phyloP scores from a whole-genome alignment of 2,888 invertebrate genomes.

The Silvanus unidentatus region DNA sequence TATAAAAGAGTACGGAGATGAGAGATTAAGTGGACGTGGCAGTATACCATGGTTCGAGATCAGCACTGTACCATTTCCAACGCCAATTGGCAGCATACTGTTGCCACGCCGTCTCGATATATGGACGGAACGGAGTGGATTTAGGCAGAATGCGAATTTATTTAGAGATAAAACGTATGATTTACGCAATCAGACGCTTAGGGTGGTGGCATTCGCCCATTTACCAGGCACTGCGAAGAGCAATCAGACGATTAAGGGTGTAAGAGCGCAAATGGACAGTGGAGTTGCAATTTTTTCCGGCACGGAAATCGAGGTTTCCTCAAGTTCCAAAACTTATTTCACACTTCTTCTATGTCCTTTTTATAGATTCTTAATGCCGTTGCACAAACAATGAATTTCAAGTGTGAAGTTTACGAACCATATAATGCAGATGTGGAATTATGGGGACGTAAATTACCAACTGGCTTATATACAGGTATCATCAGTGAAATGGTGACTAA shows the following conservation, averaged over 20 bases:
- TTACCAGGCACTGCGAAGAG: constrained; percentile 56
- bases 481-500: constrained; percentile 66
- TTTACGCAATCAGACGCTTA: constrained; percentile 54
- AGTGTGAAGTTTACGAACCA: constrained; percentile 61
- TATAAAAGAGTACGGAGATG: constrained; percentile 51
- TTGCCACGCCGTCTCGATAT: constrained; percentile 59
- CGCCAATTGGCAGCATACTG: constrained; percentile 52
- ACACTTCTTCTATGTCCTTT: constrained; percentile 2
- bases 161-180: constrained; percentile 58
- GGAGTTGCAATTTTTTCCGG: constrained; percentile 48
- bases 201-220: constrained; percentile 62
- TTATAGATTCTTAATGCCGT: constrained; percentile 62
- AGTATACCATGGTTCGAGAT: constrained; percentile 61
- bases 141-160: constrained; percentile 32
- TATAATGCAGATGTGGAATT: constrained; percentile 54
- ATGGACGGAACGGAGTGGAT: constrained; percentile 58
- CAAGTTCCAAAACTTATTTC: neutral
- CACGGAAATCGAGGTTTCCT: constrained; percentile 68
- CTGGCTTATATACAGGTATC: constrained; percentile 65
- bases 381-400: constrained; percentile 66
- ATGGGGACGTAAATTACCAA: constrained; percentile 62
- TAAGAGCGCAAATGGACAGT: constrained; percentile 23
- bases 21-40: constrained; percentile 24
- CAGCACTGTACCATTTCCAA: constrained; percentile 69
- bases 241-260: constrained; percentile 21